Evolutionary conservation across 2,888 invertebrate genomes (phyloP).

Genomic region (Eurytoma californica): DNA sequence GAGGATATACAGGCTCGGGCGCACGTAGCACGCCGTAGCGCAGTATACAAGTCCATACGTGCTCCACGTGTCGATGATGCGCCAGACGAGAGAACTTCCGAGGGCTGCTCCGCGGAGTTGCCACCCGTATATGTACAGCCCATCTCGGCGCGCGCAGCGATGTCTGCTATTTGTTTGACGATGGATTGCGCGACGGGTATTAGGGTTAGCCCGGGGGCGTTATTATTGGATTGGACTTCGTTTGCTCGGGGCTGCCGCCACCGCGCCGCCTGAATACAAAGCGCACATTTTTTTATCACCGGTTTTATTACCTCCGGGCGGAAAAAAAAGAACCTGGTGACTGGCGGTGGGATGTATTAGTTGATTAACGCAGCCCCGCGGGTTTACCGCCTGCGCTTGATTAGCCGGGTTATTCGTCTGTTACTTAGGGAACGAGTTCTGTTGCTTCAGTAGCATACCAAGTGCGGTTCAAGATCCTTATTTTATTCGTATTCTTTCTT

Average conservation of each 20-base stretch:
- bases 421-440: too few relatives aligned
- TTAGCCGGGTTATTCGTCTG: too few relatives aligned
- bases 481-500: too few relatives aligned
- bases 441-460: too few relatives aligned
- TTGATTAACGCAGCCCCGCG: too few relatives aligned
- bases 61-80: conserved; percentile 51
- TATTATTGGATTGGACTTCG: conserved; percentile 43
- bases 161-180: conserved; percentile 48
- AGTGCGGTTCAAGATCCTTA: too few relatives aligned
- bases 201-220: conserved; percentile 8
- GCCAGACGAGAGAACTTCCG: conserved; percentile 12
- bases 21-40: not conserved
- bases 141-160: not conserved
- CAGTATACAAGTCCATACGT: conserved; percentile 26
- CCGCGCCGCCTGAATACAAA: conserved; percentile 30
- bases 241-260: not conserved
- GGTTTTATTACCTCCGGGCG: not conserved
- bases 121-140: not conserved
- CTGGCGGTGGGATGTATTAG: too few relatives aligned
- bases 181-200: conserved; percentile 32
- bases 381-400: too few relatives aligned
- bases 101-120: not conserved
- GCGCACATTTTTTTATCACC: not conserved
- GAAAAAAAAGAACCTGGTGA: too few relatives aligned
- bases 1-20: conserved; percentile 8